A percentile compares a stretch with the other conserved stretches of the same genome.
These are phyloP conservation scores for Epiblema foenella DNA, from an alignment of 2,888 invertebrate species.

Conservation along the genomic window DNA sequence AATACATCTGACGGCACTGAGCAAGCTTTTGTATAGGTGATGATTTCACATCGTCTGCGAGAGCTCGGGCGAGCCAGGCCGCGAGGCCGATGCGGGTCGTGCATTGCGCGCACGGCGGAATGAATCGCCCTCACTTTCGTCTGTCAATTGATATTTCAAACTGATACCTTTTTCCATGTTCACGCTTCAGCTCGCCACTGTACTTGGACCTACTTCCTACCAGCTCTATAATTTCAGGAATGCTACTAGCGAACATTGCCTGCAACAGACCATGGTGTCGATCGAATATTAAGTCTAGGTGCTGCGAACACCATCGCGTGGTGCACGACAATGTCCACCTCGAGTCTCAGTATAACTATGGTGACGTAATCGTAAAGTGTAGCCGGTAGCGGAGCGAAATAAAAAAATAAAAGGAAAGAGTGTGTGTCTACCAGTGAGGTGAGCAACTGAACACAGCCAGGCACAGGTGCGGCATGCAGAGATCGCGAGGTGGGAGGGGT, in stretches of 20 bases:
- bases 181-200: slow-evolving; percentile 99
- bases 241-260: slow-evolving; percentile 99
- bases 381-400: slow-evolving; percentile 83
- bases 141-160: slow-evolving; percentile 76
- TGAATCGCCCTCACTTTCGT: slow-evolving; percentile 79
- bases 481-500: slow-evolving; percentile 79
- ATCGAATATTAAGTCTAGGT: slow-evolving; percentile 69
- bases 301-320: slow-evolving; percentile 81
- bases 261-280: slow-evolving; percentile 90
- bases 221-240: slow-evolving; percentile 99
- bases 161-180: slow-evolving; percentile 99
- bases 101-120: slow-evolving; percentile 58
- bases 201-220: slow-evolving; percentile 99
- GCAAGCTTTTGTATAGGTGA: slow-evolving; percentile 82
- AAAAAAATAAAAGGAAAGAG: slow-evolving; percentile 76
- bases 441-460: slow-evolving; percentile 85
- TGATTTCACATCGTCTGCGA: slow-evolving; percentile 73
- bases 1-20: slow-evolving; percentile 86
- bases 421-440: slow-evolving; percentile 84
- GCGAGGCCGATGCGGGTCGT: slow-evolving; percentile 55
- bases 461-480: slow-evolving; percentile 81
- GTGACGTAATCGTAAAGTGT: slow-evolving; percentile 76
- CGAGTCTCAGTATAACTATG: slow-evolving; percentile 77
- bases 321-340: slow-evolving; percentile 84
- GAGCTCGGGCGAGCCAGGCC: slow-evolving; percentile 77